Percentiles rank a stretch among this genome's conserved stretches.
Conservation (phyloP, 2,113 vertebrate species). For the Podarcis cretensis region DNA sequence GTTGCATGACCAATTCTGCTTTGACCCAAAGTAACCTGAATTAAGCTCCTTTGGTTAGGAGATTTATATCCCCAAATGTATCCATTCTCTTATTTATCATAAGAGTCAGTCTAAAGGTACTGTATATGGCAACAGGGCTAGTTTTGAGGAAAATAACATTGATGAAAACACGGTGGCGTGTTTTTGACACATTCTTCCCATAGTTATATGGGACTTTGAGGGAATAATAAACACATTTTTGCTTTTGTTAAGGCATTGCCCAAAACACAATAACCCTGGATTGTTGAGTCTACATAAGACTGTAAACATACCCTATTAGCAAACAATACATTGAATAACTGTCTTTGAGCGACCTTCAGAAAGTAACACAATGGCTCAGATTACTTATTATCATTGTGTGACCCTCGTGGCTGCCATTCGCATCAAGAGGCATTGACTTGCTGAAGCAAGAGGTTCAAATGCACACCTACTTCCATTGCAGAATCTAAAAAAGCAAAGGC, state of each 20-base stretch:
- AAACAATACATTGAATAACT: slow-evolving; percentile 51
- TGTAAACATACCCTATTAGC: slow-evolving; percentile 66
- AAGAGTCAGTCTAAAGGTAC: slow-evolving; percentile 1
- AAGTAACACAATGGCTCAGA: slow-evolving; percentile 58
- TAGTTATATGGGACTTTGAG: not conserved
- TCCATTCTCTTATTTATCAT: not conserved
- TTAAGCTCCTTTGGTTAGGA: not conserved
- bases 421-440: slow-evolving; percentile 24
- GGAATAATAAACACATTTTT: slow-evolving; percentile 39
- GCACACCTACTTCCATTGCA: not conserved
- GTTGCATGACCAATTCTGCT: slow-evolving; percentile 7
- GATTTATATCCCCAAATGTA: not conserved
- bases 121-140: slow-evolving; percentile 23
- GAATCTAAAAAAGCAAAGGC: not conserved
- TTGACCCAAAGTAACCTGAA: slow-evolving; percentile 1
- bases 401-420: slow-evolving; percentile 59
- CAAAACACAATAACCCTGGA: slow-evolving; percentile 69
- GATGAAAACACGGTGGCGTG: slow-evolving; percentile 19
- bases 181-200: slow-evolving; percentile 34
- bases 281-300: slow-evolving; percentile 66
- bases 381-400: slow-evolving; percentile 67
- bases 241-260: slow-evolving; percentile 56
- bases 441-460: not conserved
- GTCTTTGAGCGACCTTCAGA: slow-evolving; percentile 70
- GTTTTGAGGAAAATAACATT: slow-evolving; percentile 15